Evolutionary conservation across 2,113 vertebrate genomes (phyloP), one percentile per base, ranked within the genome.

Genomic region (Lichenostomus cassidix): DNA sequence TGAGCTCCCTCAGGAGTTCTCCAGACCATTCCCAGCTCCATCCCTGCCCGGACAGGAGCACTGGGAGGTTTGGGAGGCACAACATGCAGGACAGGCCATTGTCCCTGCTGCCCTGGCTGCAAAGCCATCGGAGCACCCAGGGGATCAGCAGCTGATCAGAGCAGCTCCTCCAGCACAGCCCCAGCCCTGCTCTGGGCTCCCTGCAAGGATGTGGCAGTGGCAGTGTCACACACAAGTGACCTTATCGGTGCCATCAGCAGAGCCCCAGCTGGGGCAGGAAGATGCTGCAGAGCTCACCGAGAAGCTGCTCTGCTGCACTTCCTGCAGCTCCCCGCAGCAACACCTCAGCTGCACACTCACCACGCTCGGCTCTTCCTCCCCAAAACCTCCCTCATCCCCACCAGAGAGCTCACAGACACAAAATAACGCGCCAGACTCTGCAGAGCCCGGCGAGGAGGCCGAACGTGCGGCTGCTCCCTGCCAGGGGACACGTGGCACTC

Each of bases 91-190:
- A 29, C 19, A 74, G 2, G 41, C 3, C 18, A 1, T 0, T 42
- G 73, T 12, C 37, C 8, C 80, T 10, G 56, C 1, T n/a, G 15
- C 56, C 28, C 23, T 0, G 3, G 21, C 7, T 5, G 1, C 24
- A 39, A 52, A 11, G 13, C 39, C 44, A 52, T 4, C 0, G 0
- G 39, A 3, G 37, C 29, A 15, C 0, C 2, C 4, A 20, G 9
- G 17, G 13, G 33, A 18, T 8, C 22, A 24, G 73, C 2, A 11
- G 42, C 64, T n/a, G 64, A 17, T 28, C 8, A 15, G 47, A 11
- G 0, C 39, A 31, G 80, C 35, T 11, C 4, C 50, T 52, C 50
- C 50, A 50, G 63, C 63, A 31, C 1, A 1, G 63, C 27, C 46
- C 55, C 56, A 29, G 4, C 1, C 9, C 56, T 2, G 41, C 63